Evolutionary conservation across 2,113 vertebrate species (phyloP).

Genomic region (Dicrurus megarhynchus): DNA sequence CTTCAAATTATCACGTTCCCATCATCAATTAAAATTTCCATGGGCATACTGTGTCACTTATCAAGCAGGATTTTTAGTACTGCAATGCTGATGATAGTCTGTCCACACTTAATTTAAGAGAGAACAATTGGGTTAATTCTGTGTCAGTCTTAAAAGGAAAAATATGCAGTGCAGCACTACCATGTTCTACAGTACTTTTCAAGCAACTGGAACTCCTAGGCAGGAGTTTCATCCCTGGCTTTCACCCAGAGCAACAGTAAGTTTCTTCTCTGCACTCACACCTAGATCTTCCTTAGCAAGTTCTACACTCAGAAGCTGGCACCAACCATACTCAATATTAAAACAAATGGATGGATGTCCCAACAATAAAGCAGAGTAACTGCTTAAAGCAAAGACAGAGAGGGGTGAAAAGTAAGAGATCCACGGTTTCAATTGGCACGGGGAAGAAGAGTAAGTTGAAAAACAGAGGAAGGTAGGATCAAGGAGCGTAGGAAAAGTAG

Average conservation of each 20-base stretch:
- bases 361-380: background rate
- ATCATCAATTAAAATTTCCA: background rate
- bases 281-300: background rate
- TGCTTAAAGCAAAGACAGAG: background rate
- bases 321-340: background rate
- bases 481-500: background rate
- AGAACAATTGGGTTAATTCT: background rate
- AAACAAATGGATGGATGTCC: rapidly evolving
- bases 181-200: background rate
- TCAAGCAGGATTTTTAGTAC: background rate
- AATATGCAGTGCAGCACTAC: background rate
- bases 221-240: background rate
- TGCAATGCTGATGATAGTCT: background rate
- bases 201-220: background rate
- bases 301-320: background rate
- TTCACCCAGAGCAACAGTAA: background rate
- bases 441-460: background rate
- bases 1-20: background rate
- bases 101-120: background rate
- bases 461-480: background rate
- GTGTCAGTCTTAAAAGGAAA: background rate
- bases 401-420: background rate
- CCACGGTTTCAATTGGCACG: background rate
- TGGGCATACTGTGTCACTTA: background rate
- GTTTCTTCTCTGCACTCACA: background rate